Evolutionary conservation across 2,113 vertebrate species (phyloP).

Genomic region (Ondatra zibethicus): DNA sequence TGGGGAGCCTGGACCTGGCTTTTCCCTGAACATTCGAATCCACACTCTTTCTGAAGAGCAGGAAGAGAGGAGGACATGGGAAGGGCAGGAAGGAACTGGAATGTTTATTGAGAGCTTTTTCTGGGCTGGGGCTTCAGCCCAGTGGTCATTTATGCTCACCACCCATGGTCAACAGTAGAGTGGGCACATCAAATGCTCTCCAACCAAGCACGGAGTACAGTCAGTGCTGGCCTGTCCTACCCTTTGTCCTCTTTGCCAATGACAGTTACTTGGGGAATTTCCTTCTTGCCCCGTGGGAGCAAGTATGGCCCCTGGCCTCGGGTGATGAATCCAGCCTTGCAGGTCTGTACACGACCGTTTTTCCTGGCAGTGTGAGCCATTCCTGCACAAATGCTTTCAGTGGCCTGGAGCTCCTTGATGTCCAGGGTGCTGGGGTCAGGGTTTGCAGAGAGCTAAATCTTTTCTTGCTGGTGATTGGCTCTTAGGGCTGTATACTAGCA

Average conservation of each 20-base stretch:
- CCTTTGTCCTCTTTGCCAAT: not conserved
- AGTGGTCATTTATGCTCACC: not conserved
- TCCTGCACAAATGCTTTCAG: not conserved
- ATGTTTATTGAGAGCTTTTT: not conserved
- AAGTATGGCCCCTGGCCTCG: not conserved
- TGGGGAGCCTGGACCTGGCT: constrained; percentile 39
- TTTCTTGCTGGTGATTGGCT: not conserved
- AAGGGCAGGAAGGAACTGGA: constrained; percentile 7
- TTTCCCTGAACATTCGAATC: constrained; percentile 34
- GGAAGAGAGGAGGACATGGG: not conserved
- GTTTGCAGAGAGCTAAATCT: not conserved
- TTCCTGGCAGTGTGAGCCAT: not conserved
- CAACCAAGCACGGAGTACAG: not conserved
- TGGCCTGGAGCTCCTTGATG: not conserved
- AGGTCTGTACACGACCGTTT: not conserved
- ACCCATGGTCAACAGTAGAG: not conserved
- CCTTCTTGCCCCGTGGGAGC: not conserved
- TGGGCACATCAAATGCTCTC: not conserved
- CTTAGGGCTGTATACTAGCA: not conserved
- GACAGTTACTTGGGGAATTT: not conserved
- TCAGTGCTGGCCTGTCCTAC: not conserved
- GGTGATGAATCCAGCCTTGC: not conserved
- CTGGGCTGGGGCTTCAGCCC: not conserved
- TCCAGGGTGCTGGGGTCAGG: not conserved
- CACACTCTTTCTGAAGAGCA: constrained; percentile 38